Evolutionary conservation across 2,888 invertebrate species (phyloP).

Genomic region (Phymatocera aterrima): DNA sequence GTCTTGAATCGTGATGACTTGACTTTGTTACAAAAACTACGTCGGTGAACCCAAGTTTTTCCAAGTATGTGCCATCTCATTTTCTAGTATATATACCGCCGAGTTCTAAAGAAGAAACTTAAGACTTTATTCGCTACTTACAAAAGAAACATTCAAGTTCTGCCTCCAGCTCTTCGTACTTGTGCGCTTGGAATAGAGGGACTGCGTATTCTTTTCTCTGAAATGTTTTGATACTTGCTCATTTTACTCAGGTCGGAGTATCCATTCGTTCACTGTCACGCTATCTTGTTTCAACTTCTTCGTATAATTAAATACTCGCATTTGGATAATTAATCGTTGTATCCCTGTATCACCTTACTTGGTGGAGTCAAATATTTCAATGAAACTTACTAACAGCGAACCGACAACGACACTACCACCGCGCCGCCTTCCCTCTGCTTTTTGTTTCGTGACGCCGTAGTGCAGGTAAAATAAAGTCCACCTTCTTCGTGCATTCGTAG

Average conservation of each 20-base stretch:
- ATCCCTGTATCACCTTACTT: background rate
- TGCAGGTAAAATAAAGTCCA: too few relatives aligned
- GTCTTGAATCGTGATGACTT: background rate
- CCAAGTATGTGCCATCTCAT: background rate
- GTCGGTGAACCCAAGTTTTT: background rate
- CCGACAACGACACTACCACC: too few relatives aligned
- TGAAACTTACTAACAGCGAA: too few relatives aligned
- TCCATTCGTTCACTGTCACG: constrained; percentile 8
- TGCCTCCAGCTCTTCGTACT: too few relatives aligned
- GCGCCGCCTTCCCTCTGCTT: too few relatives aligned
- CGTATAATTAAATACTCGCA: constrained; percentile 14
- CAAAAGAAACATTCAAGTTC: too few relatives aligned
- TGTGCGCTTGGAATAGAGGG: too few relatives aligned
- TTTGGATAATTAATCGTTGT: constrained; percentile 8
- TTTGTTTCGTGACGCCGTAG: too few relatives aligned
- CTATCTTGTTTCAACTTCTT: background rate
- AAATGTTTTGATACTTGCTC: background rate
- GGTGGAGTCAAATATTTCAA: background rate
- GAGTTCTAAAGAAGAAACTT: background rate
- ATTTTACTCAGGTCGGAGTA: background rate
- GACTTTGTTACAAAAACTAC: background rate
- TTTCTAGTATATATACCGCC: background rate
- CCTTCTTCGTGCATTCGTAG: background rate
- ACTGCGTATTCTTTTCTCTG: background rate
- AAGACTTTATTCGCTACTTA: background rate